These are phyloP conservation scores for Chironomus riparius DNA, from an alignment of 2,888 invertebrate species.

Conservation along the genomic window DNA sequence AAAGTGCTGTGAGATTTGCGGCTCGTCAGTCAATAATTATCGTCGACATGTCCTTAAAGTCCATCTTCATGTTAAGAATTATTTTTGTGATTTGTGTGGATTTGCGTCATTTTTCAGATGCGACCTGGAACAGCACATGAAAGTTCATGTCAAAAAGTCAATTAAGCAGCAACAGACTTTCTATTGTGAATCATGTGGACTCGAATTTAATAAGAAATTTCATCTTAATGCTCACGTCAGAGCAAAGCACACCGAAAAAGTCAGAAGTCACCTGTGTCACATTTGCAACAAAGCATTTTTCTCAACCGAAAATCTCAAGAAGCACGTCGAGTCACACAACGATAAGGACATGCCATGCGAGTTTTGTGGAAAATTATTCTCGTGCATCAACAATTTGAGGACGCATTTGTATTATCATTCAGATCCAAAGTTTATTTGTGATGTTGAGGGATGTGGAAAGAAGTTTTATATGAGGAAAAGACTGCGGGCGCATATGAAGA, in stretches of 20 bases:
- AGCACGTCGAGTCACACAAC: constrained; percentile 12
- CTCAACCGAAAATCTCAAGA: constrained; percentile 15
- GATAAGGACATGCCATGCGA: neutral
- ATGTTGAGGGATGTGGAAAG: neutral
- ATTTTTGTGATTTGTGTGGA: neutral
- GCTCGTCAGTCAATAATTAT: neutral
- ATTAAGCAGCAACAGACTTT: neutral
- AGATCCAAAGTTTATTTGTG: constrained; percentile 10
- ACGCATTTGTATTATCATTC: constrained; percentile 23
- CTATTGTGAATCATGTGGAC: neutral
- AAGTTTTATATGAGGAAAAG: constrained; percentile 21
- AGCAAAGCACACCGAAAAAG: constrained; percentile 15
- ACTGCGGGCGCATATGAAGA: constrained; percentile 13
- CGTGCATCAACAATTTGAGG: constrained; percentile 11
- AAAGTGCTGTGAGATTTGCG: neutral
- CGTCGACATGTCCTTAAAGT: too few relatives aligned
- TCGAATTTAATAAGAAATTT: constrained; percentile 3
- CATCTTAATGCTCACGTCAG: constrained; percentile 20
- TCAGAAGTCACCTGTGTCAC: neutral
- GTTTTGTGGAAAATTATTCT: constrained; percentile 17
- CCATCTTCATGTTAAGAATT: neutral
- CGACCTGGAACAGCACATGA: constrained; percentile 4
- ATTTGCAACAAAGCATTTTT: constrained; percentile 18
- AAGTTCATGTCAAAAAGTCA: neutral
- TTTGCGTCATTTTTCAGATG: neutral